Evolutionary conservation across 2,113 vertebrate genomes (phyloP).

Genomic region (Tupaia chinensis): DNA sequence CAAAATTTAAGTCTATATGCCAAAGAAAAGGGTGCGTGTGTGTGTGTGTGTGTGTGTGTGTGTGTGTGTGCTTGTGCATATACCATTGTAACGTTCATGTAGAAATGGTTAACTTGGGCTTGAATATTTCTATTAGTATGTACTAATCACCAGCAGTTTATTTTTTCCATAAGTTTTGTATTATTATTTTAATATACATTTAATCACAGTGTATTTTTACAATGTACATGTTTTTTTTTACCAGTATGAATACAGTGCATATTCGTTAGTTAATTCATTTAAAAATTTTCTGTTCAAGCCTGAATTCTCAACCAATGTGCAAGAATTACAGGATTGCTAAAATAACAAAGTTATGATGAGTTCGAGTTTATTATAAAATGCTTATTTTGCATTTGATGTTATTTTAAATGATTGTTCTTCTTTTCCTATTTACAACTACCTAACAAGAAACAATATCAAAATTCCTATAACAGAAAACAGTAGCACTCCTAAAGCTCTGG

Average conservation of each 20-base stretch:
- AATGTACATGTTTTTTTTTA: too few relatives aligned
- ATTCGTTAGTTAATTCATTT: not conserved
- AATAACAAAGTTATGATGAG: not conserved
- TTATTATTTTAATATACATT: too few relatives aligned
- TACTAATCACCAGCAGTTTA: not conserved
- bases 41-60: not conserved
- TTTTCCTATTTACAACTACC: constrained; percentile 1
- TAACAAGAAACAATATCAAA: not conserved
- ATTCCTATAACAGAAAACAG: not conserved
- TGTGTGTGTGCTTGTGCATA: too few relatives aligned
- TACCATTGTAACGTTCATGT: not conserved
- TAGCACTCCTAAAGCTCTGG: not conserved
- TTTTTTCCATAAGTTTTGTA: not conserved
- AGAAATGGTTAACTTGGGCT: not conserved
- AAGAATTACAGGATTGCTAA: not conserved
- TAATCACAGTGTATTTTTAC: too few relatives aligned
- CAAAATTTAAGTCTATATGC: not conserved
- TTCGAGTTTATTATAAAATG: constrained; percentile 46
- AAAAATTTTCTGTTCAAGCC: not conserved
- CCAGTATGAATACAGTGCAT: too few relatives aligned
- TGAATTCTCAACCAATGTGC: not conserved
- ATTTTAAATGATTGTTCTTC: not conserved
- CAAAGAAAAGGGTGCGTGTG: not conserved
- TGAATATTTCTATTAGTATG: not conserved
- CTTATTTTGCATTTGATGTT: constrained; percentile 6